Evolutionary conservation across 2,113 vertebrate species (phyloP), one percentile per base, ranked within the genome.

Genomic region (Notiomystis cincta): DNA sequence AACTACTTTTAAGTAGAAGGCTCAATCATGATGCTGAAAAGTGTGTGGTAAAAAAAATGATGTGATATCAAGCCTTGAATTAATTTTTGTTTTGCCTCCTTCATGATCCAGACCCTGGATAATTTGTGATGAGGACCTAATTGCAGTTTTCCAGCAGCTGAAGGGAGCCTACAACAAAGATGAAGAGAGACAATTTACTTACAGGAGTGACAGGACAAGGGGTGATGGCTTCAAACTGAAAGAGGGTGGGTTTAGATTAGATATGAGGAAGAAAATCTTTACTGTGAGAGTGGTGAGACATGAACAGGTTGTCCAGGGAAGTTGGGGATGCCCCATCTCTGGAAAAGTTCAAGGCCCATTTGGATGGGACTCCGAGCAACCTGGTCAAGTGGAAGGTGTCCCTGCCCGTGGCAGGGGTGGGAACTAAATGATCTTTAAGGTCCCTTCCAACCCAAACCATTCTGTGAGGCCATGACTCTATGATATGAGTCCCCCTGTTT

Each of bases 341-440:
- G 2, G 16, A 53, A 47, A n/a, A n/a, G 21, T 53, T 75, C 24
- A 35, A 53, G 38, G 33, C 27, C 15, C 0, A 0, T 18, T 38
- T 82, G 54, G 9, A 21, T 67, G 70, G 20, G 10, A 9, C 21
- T 35, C 48, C 82, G 61, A 89, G 47, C 30, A 35, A 8, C 25
- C 9, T 40, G 24, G 8, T 67, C 6, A 18, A 35, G 30, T 31
- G 14, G 15, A 15, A 45, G 38, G 8, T 66, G 13, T 51, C 28
- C 33, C 15, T 73, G 31, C 10, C 51, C 37, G 11, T 28, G 14
- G 33, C 67, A 45, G 9, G 6, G 5, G 10, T 47, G 7, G 70
- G 21, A 38, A 35, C 20, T 7, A 24, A 11, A 15, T 53, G 28
- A 25, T 60, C 31, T 45, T 51, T 18, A 38, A 35, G 13, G 11